A percentile compares a stretch with the other conserved stretches of the same genome.
Conservation (phyloP, 2,888 invertebrate species). For the Psococerastis gibbosa region DNA sequence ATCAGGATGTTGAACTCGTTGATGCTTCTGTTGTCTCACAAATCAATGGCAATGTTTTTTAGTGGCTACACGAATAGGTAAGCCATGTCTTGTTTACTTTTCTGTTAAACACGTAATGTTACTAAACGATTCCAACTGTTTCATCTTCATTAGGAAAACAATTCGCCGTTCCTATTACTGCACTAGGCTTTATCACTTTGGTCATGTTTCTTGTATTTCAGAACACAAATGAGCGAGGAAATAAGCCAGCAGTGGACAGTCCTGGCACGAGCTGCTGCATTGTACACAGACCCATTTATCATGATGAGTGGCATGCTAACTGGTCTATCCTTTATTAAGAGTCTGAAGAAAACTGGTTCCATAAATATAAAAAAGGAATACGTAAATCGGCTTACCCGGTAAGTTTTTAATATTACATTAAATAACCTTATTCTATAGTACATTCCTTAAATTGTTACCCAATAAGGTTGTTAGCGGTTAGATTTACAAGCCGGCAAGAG, state of each 20-base stretch:
- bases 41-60: slow-evolving; percentile 51
- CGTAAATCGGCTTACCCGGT: slow-evolving; percentile 29
- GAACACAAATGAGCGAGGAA: slow-evolving; percentile 22
- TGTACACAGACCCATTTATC: slow-evolving; percentile 52
- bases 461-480: no score
- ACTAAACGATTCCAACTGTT: no score
- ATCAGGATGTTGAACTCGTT: slow-evolving; percentile 43
- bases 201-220: slow-evolving; percentile 22
- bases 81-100: no score
- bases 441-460: not conserved
- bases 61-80: slow-evolving; percentile 46
- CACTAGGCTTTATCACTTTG: no score
- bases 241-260: slow-evolving; percentile 45
- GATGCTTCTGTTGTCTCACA: slow-evolving; percentile 42
- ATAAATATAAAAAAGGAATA: slow-evolving; percentile 40
- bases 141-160: no score
- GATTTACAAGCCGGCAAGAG: no score
- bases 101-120: no score
- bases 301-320: slow-evolving; percentile 48
- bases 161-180: no score
- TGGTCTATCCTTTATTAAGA: slow-evolving; percentile 39
- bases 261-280: slow-evolving; percentile 43
- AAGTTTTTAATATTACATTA: slow-evolving; percentile 8
- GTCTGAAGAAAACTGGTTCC: slow-evolving; percentile 32
- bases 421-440: not conserved